These are phyloP conservation scores for Rallus limicola DNA, from an alignment of 2,113 vertebrate genomes.

Conservation along the genomic window DNA sequence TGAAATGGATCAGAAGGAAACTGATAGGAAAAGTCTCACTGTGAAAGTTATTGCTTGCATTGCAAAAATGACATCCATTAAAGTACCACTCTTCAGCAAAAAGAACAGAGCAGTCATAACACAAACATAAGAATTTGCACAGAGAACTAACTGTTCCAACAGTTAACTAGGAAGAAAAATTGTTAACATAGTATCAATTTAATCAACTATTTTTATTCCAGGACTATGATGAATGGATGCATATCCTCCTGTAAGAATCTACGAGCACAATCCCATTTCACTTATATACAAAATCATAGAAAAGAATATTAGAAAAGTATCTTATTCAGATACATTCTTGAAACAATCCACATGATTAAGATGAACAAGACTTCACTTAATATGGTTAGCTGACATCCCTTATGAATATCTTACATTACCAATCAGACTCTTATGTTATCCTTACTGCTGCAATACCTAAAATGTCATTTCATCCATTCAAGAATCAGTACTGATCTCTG, in stretches of 20 bases:
- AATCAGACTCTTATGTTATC: background rate
- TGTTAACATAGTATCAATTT: background rate
- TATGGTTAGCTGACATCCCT: background rate
- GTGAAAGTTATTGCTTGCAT: background rate
- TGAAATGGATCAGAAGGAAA: background rate
- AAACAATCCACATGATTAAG: background rate
- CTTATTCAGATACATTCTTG: background rate
- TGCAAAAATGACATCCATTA: background rate
- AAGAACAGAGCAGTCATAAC: background rate
- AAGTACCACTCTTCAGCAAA: background rate
- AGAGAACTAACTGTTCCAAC: background rate
- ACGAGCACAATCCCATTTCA: background rate
- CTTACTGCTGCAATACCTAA: background rate
- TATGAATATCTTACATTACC: background rate
- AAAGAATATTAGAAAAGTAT: background rate
- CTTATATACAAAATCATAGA: background rate
- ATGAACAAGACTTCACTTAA: background rate
- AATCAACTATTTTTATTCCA: background rate
- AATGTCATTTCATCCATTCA: background rate
- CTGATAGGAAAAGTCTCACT: background rate
- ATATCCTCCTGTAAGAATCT: background rate
- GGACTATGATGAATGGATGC: background rate
- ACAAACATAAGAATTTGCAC: background rate
- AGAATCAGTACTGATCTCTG: background rate
- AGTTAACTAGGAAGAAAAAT: background rate